Conservation (phyloP, 2,888 invertebrate species). For the Euphydryas editha region DNA sequence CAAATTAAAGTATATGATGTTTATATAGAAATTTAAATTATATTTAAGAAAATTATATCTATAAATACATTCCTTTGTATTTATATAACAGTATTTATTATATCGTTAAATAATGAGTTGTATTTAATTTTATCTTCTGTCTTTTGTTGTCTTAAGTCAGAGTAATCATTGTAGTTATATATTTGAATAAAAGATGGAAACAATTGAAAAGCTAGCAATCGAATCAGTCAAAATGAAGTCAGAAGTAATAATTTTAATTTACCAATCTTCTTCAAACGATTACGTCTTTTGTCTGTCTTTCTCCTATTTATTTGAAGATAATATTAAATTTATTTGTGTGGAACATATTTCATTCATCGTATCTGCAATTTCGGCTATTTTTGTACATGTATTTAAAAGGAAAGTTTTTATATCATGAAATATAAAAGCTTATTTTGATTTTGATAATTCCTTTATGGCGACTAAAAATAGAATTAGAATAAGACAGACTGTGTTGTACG, state of each 20-base stretch:
- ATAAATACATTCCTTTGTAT: no score
- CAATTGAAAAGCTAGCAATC: constrained; percentile 14
- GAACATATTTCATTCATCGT: not conserved
- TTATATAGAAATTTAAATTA: no score
- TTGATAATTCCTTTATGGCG: no score
- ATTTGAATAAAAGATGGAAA: constrained; percentile 6
- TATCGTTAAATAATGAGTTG: not conserved
- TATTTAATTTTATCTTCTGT: not conserved
- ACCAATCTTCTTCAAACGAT: constrained; percentile 7
- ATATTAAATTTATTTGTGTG: constrained; percentile 7
- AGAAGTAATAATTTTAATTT: constrained; percentile 11
- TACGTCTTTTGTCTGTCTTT: constrained; percentile 7
- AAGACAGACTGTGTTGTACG: no score
- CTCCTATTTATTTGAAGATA: constrained; percentile 7
- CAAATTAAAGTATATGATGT: not conserved
- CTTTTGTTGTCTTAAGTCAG: not conserved
- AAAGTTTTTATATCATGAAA: not conserved
- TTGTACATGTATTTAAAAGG: not conserved
- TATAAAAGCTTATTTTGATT: not conserved
- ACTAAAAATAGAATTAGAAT: not conserved
- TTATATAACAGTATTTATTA: no score
- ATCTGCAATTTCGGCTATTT: not conserved
- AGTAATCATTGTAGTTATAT: not conserved
- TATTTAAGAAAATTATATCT: no score
- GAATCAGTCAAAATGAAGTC: no score